Percentiles rank a stretch among this genome's conserved stretches.
Conservation (phyloP, 92 coral and sea anemone species). For the Blastomussa wellsi region DNA sequence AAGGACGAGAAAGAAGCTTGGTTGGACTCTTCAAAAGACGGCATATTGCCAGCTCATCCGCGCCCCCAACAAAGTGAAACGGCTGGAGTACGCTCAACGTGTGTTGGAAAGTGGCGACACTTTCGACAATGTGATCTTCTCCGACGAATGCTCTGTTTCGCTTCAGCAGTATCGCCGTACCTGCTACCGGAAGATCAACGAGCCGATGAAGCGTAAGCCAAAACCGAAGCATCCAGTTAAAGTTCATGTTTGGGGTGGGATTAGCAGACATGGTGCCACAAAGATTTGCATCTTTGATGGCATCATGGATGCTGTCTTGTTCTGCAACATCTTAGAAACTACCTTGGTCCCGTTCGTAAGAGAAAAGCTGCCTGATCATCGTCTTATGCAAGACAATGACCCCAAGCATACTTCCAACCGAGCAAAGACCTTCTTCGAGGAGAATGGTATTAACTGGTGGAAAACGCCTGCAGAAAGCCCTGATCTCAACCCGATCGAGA, state of each 20-base stretch:
- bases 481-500: no score
- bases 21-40: no score
- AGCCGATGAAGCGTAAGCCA: no score
- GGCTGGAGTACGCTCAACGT: constrained; percentile 19
- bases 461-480: constrained; percentile 55
- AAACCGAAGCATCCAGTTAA: constrained; percentile 7
- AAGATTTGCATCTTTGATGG: constrained; percentile 42
- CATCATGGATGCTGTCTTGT: constrained; percentile 37
- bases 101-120: constrained; percentile 8
- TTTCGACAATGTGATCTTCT: constrained; percentile 24
- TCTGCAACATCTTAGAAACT: constrained; percentile 21
- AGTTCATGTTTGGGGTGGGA: constrained; percentile 43
- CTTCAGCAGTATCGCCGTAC: no score
- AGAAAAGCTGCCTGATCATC: not conserved
- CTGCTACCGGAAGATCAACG: no score
- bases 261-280: constrained; percentile 41
- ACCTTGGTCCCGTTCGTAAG: constrained; percentile 29
- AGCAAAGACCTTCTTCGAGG: constrained; percentile 24
- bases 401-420: constrained; percentile 32
- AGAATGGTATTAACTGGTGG: constrained; percentile 51
- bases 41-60: no score
- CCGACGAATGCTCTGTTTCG: no score
- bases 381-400: constrained; percentile 20
- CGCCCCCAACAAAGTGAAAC: no score
- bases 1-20: no score